phyloP scores from a whole-genome alignment of 23 tunicate genomes.

The Styela clava region DNA sequence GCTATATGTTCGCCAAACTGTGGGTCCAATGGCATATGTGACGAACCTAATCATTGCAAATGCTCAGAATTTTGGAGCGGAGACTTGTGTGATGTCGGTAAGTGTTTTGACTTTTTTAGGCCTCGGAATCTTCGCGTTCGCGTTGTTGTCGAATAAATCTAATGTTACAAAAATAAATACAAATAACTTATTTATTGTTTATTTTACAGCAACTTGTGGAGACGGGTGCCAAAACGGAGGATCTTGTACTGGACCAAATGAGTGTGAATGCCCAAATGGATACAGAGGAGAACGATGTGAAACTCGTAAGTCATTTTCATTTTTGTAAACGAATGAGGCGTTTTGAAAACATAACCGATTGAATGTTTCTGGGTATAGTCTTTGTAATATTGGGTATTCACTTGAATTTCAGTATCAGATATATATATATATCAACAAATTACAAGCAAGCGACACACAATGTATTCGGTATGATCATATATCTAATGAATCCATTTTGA shows the following conservation, averaged over 20 bases:
- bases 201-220: constrained; percentile 60
- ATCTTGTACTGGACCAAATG: constrained; percentile 56
- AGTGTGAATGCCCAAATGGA: constrained; percentile 55
- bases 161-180: no score
- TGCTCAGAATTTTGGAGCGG: constrained; percentile 64
- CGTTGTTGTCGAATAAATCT: no score
- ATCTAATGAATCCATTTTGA: no score
- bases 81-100: constrained; percentile 39
- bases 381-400: constrained; percentile 3
- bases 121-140: no score
- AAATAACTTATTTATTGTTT: no score
- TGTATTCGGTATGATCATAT: no score
- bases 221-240: constrained; percentile 60
- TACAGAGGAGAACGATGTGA: constrained; percentile 83
- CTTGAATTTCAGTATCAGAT: no score
- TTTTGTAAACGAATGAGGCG: neutral
- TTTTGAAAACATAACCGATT: neutral
- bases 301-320: constrained; percentile 81
- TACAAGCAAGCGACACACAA: no score
- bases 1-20: constrained; percentile 34
- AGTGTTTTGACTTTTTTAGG: neutral
- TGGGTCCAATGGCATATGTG: constrained; percentile 31
- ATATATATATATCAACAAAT: no score
- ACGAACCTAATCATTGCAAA: constrained; percentile 36
- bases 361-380: neutral